Conservation (phyloP, 2,797 vertebrate genomes). For the Falco cherrug region DNA sequence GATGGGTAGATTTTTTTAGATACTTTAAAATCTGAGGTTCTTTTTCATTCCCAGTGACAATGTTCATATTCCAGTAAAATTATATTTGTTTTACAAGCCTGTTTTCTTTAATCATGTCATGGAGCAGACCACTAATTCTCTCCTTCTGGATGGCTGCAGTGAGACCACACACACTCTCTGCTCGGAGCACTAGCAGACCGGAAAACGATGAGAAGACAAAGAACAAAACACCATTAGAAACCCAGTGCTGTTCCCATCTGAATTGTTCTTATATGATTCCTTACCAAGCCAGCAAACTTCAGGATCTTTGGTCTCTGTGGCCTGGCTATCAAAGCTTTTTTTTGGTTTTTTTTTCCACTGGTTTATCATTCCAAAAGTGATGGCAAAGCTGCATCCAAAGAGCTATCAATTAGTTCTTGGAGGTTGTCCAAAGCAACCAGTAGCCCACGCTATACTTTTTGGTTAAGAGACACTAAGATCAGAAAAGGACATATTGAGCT, state of each 20-base stretch:
- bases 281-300: neutral
- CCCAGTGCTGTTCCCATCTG: neutral
- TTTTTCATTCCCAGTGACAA: neutral
- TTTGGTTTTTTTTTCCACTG: neutral
- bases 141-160: constrained; percentile 24
- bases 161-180: neutral
- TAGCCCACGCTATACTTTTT: neutral
- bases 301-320: neutral
- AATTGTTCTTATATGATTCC: neutral
- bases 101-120: constrained; percentile 31
- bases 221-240: neutral
- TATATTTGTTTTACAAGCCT: neutral
- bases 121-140: constrained; percentile 17
- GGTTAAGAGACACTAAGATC: neutral
- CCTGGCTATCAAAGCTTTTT: neutral
- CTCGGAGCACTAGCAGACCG: neutral
- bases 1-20: neutral
- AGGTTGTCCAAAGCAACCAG: neutral
- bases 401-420: neutral
- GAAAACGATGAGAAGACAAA: constrained; percentile 34
- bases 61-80: neutral
- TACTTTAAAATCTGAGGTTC: neutral
- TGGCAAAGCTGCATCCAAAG: neutral
- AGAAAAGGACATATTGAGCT: neutral
- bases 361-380: neutral